These are phyloP conservation scores for Pycnomerus fuliginosus DNA, from an alignment of 2,888 invertebrate genomes.

Conservation along the genomic window DNA sequence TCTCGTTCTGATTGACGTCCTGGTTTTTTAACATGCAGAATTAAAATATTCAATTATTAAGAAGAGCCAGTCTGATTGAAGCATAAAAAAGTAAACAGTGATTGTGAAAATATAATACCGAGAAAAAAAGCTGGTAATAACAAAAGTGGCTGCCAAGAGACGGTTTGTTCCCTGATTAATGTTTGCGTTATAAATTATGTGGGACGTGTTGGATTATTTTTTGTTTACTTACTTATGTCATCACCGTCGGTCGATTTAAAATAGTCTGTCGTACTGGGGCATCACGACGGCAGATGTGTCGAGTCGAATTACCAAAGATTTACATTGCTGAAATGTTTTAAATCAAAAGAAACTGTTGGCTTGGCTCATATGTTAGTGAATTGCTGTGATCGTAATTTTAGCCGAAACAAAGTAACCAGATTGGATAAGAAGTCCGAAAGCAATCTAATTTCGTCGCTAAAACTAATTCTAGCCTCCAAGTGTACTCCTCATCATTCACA, in stretches of 20 bases:
- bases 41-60: no score
- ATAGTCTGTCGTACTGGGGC: no score
- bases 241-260: slow-evolving; percentile 16
- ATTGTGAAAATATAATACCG: slow-evolving; percentile 2
- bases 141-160: slow-evolving; percentile 10
- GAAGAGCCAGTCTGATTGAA: no score
- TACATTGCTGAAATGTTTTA: no score
- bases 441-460: slow-evolving; percentile 27
- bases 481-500: slow-evolving; percentile 43
- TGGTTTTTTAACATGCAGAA: no score
- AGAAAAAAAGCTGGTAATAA: slow-evolving; percentile 4
- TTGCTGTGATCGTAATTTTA: no score
- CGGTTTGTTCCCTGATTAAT: slow-evolving; percentile 10
- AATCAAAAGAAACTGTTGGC: no score
- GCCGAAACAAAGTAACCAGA: slow-evolving; percentile 1
- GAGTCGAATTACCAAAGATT: neutral
- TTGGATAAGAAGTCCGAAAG: slow-evolving; percentile 8
- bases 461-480: slow-evolving; percentile 43
- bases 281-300: slow-evolving; percentile 8
- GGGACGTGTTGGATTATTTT: slow-evolving; percentile 16
- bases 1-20: no score
- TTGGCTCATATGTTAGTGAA: no score
- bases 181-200: slow-evolving; percentile 18
- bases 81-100: slow-evolving; percentile 4
- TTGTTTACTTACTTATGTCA: slow-evolving; percentile 19